These are phyloP conservation scores for Saccopteryx bilineata DNA, from an alignment of 2,113 vertebrate genomes.

Conservation along the genomic window DNA sequence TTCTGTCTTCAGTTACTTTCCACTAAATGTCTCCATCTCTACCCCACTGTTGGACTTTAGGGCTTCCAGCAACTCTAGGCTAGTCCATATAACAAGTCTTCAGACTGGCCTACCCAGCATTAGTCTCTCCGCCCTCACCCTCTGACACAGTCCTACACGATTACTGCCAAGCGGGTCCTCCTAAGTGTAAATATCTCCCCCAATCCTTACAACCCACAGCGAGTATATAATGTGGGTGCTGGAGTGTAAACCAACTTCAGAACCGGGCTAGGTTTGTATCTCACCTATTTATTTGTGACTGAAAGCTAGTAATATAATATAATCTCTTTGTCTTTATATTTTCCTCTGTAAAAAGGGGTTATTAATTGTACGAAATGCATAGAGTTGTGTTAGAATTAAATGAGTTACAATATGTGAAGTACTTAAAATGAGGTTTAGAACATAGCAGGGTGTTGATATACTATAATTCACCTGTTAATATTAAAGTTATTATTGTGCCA, in stretches of 20 bases:
- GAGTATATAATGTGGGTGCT: background rate
- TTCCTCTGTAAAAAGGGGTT: conserved; percentile 5
- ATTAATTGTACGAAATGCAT: background rate
- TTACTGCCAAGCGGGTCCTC: background rate
- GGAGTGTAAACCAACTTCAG: background rate
- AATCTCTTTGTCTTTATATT: conserved; percentile 54
- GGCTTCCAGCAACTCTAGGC: background rate
- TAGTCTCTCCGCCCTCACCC: background rate
- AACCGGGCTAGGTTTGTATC: background rate
- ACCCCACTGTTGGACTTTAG: background rate
- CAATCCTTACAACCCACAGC: background rate
- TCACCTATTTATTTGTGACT: conserved; percentile 34
- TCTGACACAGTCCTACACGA: background rate
- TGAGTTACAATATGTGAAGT: background rate
- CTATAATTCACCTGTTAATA: background rate
- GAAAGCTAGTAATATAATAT: conserved; percentile 11
- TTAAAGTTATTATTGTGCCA: background rate
- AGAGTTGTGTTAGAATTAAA: conserved; percentile 26
- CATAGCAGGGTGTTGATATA: background rate
- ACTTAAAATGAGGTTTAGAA: background rate
- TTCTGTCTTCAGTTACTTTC: background rate
- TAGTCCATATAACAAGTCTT: background rate
- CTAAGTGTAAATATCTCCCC: background rate
- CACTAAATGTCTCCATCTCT: background rate
- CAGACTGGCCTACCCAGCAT: background rate